Percentiles rank a stretch among this genome's conserved stretches.
phyloP scores from a whole-genome alignment of 2,113 vertebrate species.

The Haemorhous mexicanus region DNA sequence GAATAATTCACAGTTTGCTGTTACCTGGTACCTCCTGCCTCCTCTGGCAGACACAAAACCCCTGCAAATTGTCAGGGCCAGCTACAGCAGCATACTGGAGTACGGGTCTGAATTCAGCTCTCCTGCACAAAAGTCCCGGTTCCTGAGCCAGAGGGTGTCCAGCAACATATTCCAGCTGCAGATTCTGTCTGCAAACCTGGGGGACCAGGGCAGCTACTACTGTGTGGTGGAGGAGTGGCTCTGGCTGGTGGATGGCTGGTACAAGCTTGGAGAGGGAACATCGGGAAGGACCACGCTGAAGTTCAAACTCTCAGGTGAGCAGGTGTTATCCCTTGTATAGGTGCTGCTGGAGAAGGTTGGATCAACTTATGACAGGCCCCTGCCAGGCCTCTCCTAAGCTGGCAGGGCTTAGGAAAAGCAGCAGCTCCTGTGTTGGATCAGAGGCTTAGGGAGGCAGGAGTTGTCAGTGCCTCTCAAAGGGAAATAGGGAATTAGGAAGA shows the following conservation, averaged over 20 bases:
- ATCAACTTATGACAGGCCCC: neutral
- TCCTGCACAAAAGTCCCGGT: conserved; percentile 32
- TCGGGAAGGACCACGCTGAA: conserved; percentile 55
- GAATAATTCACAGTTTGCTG: conserved; percentile 1
- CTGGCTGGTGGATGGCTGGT: conserved; percentile 47
- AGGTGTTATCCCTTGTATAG: neutral
- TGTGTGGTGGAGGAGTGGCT: conserved; percentile 84
- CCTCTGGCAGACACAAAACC: neutral
- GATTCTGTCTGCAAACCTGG: conserved; percentile 16
- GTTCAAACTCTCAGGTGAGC: conserved; percentile 66
- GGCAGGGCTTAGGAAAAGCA: neutral
- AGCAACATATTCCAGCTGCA: conserved; percentile 63
- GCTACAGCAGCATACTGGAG: conserved; percentile 21
- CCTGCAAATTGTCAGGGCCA: conserved; percentile 33
- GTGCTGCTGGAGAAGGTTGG: neutral
- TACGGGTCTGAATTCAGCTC: conserved; percentile 48
- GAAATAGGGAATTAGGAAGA: conserved; percentile 51
- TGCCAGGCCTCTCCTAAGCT: neutral
- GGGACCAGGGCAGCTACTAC: conserved; percentile 72
- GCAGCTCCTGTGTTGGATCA: neutral
- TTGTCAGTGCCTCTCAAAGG: conserved; percentile 47
- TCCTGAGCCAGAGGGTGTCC: conserved; percentile 63
- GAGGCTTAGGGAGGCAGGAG: conserved; percentile 10
- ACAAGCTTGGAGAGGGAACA: conserved; percentile 19
- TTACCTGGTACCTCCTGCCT: conserved; percentile 64